phyloP scores from a whole-genome alignment of 1,140 invertebrate genomes.

The Drosophila equinoxialis region DNA sequence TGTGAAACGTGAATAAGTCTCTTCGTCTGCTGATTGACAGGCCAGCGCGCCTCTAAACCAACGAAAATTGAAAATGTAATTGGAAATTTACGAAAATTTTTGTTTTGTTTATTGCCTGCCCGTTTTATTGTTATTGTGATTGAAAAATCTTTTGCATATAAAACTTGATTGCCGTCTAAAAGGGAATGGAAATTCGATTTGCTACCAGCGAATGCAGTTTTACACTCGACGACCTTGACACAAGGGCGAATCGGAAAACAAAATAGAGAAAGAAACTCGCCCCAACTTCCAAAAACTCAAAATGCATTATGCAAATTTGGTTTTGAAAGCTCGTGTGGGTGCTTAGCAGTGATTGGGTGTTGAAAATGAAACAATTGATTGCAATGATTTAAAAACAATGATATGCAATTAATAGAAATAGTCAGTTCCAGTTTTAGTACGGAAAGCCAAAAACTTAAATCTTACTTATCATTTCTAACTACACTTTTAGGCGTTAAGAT shows the following conservation, averaged over 20 bases:
- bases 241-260: constrained; percentile 23
- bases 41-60: background rate
- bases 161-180: constrained; percentile 29
- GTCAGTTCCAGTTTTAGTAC: too few species aligned
- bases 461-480: too few species aligned
- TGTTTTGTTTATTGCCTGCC: constrained; percentile 13
- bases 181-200: constrained; percentile 21
- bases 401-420: background rate
- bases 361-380: background rate
- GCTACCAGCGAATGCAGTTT: background rate
- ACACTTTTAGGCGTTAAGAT: too few species aligned
- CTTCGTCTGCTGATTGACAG: constrained; percentile 7
- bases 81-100: constrained; percentile 40
- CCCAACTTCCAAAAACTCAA: background rate
- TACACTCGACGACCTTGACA: constrained; percentile 39
- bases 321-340: constrained; percentile 2
- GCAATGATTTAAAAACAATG: background rate
- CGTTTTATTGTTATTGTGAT: constrained; percentile 4
- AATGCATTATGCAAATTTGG: background rate
- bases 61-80: constrained; percentile 68
- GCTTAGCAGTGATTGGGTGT: background rate
- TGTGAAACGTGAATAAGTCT: constrained; percentile 15
- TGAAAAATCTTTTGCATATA: constrained; percentile 44
- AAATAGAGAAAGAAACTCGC: background rate
- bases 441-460: too few species aligned